Percentiles rank a stretch among this genome's conserved stretches.
phyloP scores from a whole-genome alignment of 1,140 invertebrate species.

The Nixonia krombeini region DNA sequence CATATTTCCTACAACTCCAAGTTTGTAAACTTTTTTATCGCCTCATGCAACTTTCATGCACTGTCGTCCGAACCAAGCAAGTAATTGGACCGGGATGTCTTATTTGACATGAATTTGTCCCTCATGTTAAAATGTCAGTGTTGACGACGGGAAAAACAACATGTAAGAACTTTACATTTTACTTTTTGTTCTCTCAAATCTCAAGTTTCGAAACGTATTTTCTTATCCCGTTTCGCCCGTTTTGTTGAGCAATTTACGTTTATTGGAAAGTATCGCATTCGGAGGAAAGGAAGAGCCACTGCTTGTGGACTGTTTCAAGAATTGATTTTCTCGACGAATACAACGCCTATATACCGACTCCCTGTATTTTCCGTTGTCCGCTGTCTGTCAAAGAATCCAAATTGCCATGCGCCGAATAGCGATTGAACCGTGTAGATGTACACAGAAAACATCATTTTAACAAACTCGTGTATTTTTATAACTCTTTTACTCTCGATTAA shows the following conservation, averaged over 20 bases:
- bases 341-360: background rate
- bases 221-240: conserved; percentile 30
- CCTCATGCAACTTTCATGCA: conserved; percentile 2
- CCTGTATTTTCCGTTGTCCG: background rate
- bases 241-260: conserved; percentile 38
- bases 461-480: too few relatives aligned
- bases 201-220: conserved; percentile 34
- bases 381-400: too few relatives aligned
- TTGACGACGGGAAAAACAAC: conserved; percentile 32
- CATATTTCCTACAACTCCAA: too few relatives aligned
- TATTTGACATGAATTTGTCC: conserved; percentile 31
- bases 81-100: conserved; percentile 34
- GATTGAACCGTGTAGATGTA: too few relatives aligned
- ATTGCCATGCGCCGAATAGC: too few relatives aligned
- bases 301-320: conserved; percentile 23
- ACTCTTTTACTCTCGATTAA: too few relatives aligned
- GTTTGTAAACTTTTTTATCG: too few relatives aligned
- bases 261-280: conserved; percentile 37
- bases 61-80: conserved; percentile 37
- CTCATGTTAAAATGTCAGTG: conserved; percentile 31
- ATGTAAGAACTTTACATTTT: conserved; percentile 35
- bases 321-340: conserved; percentile 32
- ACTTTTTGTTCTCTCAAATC: conserved; percentile 32
- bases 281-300: conserved; percentile 25
- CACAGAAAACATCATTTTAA: too few relatives aligned